These are phyloP conservation scores for Gobio gobio DNA, from an alignment of 2,113 vertebrate genomes.

Conservation along the genomic window DNA sequence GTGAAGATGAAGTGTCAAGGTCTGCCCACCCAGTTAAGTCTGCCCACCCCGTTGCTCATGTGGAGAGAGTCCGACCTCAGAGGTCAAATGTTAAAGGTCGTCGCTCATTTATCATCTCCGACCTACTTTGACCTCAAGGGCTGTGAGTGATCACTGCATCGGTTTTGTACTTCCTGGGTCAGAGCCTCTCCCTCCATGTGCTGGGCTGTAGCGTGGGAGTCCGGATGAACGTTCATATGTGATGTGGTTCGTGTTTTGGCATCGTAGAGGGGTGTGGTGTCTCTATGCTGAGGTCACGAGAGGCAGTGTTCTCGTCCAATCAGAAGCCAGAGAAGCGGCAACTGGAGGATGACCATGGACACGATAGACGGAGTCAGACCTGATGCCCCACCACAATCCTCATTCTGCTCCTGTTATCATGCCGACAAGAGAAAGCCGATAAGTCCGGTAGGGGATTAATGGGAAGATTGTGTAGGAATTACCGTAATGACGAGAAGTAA, in stretches of 20 bases:
- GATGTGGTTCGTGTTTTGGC: constrained; percentile 31
- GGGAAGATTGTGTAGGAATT: background rate
- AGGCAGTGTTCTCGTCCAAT: constrained; percentile 79
- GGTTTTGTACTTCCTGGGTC: constrained; percentile 39
- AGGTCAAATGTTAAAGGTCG: constrained; percentile 45
- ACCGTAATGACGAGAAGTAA: background rate
- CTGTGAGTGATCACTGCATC: constrained; percentile 36
- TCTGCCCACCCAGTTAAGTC: constrained; percentile 68
- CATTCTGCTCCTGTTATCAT: constrained; percentile 84
- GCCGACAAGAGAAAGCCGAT: constrained; percentile 38
- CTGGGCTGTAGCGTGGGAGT: constrained; percentile 28
- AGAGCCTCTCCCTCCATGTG: constrained; percentile 18
- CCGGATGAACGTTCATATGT: constrained; percentile 19
- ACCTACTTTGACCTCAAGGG: constrained; percentile 40
- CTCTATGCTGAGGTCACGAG: constrained; percentile 81
- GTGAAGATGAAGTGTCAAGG: constrained; percentile 35
- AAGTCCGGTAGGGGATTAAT: constrained; percentile 4
- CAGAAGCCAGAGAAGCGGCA: constrained; percentile 87
- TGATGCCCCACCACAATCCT: constrained; percentile 90
- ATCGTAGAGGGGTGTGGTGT: constrained; percentile 7
- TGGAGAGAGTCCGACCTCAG: constrained; percentile 53
- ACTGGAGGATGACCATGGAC: constrained; percentile 82
- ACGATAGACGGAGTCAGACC: constrained; percentile 85
- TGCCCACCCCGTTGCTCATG: constrained; percentile 76
- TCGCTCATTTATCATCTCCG: constrained; percentile 48